A percentile compares a stretch with the other conserved stretches of the same genome.
Conservation (phyloP, 2,113 vertebrate species). For the Amphiprion ocellaris region DNA sequence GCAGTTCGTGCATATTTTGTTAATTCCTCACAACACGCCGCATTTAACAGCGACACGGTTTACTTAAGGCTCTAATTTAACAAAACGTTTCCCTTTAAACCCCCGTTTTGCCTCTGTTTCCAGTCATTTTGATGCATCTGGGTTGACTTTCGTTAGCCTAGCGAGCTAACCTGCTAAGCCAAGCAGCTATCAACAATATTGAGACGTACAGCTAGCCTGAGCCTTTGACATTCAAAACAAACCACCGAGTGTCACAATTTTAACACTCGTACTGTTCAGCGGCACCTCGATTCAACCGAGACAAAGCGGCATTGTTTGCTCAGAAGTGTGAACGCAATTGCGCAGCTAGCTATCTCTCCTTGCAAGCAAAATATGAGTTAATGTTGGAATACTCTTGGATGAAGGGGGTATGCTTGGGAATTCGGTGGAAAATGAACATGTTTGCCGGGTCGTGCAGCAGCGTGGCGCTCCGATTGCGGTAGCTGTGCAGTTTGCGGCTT, state of each 20-base stretch:
- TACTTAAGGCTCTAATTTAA: slow-evolving; percentile 3
- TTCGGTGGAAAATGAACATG: slow-evolving; percentile 82
- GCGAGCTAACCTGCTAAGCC: slow-evolving; percentile 75
- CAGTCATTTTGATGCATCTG: slow-evolving; percentile 52
- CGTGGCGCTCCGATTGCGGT: slow-evolving; percentile 51
- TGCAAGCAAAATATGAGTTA: slow-evolving; percentile 87
- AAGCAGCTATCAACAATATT: slow-evolving; percentile 82
- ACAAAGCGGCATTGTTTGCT: slow-evolving; percentile 6
- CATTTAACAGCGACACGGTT: neutral
- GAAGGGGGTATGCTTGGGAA: slow-evolving; percentile 88
- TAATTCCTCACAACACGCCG: neutral
- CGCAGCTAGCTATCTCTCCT: slow-evolving; percentile 78
- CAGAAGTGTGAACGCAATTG: slow-evolving; percentile 63
- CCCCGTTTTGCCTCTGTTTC: slow-evolving; percentile 6
- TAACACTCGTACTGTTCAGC: slow-evolving; percentile 16
- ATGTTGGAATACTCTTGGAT: slow-evolving; percentile 89
- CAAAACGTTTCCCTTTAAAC: slow-evolving; percentile 6
- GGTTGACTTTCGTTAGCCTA: slow-evolving; percentile 78
- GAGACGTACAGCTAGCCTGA: slow-evolving; percentile 78
- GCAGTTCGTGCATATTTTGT: slow-evolving; percentile 45
- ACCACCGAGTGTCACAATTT: slow-evolving; percentile 64
- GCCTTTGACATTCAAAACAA: slow-evolving; percentile 83
- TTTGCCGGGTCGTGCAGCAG: slow-evolving; percentile 64
- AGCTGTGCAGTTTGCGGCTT: slow-evolving; percentile 73
- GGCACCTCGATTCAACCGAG: slow-evolving; percentile 22